phyloP scores from a whole-genome alignment of 2,888 invertebrate genomes.

The Callyntrura guangdongensis region DNA sequence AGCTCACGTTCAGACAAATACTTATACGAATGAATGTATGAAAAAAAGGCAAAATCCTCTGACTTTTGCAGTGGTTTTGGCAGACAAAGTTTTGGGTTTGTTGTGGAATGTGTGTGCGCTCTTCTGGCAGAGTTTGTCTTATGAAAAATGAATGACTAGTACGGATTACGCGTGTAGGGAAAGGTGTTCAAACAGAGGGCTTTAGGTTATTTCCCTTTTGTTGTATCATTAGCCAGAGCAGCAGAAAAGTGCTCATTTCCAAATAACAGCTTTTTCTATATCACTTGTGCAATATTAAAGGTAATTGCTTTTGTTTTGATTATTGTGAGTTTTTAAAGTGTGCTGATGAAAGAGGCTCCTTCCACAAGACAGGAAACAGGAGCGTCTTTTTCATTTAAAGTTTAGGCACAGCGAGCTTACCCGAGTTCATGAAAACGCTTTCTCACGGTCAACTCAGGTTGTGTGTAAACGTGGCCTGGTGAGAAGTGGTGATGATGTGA shows the following conservation, averaged over 20 bases:
- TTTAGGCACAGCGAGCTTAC: constrained; percentile 9
- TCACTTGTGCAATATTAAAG: constrained; percentile 13
- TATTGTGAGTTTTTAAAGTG: neutral
- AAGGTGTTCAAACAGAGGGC: neutral
- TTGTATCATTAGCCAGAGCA: too few species aligned
- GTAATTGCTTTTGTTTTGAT: neutral
- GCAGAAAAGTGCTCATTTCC: too few species aligned
- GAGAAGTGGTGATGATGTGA: neutral
- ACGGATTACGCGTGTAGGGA: neutral
- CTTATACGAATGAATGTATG: constrained; percentile 40
- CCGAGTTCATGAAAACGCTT: constrained; percentile 29
- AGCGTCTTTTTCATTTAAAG: neutral
- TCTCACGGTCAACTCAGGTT: constrained; percentile 50
- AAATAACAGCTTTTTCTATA: too few species aligned
- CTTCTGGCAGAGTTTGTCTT: neutral
- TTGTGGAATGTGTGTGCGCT: neutral
- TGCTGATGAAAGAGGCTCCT: neutral
- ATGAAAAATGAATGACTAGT: constrained; percentile 49
- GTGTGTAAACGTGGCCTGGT: neutral
- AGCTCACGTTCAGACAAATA: too few species aligned
- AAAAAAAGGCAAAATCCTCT: constrained; percentile 59
- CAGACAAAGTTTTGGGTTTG: constrained; percentile 68
- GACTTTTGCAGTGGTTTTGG: constrained; percentile 54
- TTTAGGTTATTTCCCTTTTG: too few species aligned
- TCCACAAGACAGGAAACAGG: neutral